phyloP scores from a whole-genome alignment of 2,797 vertebrate genomes.

The Gymnodraco acuticeps region DNA sequence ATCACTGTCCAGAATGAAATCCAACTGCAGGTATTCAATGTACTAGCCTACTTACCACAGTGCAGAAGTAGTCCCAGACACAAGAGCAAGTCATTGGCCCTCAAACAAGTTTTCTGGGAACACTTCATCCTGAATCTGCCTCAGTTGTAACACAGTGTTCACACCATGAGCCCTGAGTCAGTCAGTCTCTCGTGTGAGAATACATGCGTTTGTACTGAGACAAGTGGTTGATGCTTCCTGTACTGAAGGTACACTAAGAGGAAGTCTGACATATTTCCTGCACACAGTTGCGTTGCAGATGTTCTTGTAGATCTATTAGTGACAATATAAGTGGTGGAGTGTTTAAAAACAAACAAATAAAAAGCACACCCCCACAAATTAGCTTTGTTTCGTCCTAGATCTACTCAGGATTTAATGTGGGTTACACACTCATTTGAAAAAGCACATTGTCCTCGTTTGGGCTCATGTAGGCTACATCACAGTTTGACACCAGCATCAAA shows the following conservation, averaged over 20 bases:
- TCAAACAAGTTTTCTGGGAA: constrained; percentile 25
- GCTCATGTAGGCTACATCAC: not conserved
- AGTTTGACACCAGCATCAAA: not conserved
- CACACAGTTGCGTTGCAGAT: not conserved
- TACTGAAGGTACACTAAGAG: constrained; percentile 30
- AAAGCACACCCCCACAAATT: too few relatives aligned
- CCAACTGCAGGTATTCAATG: not conserved
- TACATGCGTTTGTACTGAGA: not conserved
- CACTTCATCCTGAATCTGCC: constrained; percentile 62
- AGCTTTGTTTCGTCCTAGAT: too few relatives aligned
- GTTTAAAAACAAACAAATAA: not conserved
- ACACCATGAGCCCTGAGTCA: not conserved
- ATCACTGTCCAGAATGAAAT: not conserved
- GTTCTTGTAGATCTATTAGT: not conserved
- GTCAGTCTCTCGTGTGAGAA: not conserved
- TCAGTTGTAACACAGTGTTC: constrained; percentile 1
- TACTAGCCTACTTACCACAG: constrained; percentile 69
- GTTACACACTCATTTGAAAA: not conserved
- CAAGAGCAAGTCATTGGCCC: constrained; percentile 48
- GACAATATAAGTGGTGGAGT: not conserved
- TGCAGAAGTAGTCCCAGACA: constrained; percentile 55
- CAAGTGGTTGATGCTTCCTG: constrained; percentile 31
- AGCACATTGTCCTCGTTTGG: not conserved
- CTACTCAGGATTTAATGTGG: too few relatives aligned
- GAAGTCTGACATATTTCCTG: constrained; percentile 63